These are phyloP conservation scores for Eudyptes chrysolophus DNA, from an alignment of 2,113 vertebrate species.

Conservation along the genomic window DNA sequence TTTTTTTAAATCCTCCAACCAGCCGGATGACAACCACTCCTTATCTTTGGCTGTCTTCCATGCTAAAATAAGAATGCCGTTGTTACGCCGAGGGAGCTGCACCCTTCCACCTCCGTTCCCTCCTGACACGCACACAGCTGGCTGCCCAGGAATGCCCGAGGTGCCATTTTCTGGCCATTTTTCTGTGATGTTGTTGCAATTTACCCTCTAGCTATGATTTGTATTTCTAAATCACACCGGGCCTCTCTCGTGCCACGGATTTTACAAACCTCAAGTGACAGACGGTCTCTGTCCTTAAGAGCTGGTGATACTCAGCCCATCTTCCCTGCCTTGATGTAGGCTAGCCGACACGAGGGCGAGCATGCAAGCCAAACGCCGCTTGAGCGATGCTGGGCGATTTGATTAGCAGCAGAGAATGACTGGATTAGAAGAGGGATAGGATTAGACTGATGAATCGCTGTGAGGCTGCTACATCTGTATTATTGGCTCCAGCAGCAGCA, in stretches of 20 bases:
- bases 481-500: background rate
- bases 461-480: background rate
- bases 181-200: background rate
- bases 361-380: background rate
- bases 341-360: background rate
- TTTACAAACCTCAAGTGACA: background rate
- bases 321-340: background rate
- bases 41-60: slow-evolving; percentile 63
- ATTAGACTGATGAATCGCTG: background rate
- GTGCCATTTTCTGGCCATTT: slow-evolving; percentile 22
- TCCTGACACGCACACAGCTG: background rate
- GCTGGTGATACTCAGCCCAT: background rate
- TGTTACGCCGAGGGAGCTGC: slow-evolving; percentile 37
- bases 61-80: slow-evolving; percentile 44
- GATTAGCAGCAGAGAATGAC: background rate
- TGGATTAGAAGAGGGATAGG: background rate
- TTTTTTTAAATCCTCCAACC: background rate
- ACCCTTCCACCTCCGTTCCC: slow-evolving; percentile 43
- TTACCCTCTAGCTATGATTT: background rate
- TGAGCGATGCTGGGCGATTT: rapidly evolving
- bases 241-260: background rate
- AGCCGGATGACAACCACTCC: slow-evolving; percentile 44
- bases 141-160: background rate
- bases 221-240: background rate
- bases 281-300: background rate